Percentiles rank a stretch among this genome's conserved stretches.
phyloP scores from a whole-genome alignment of 2,797 vertebrate species.

The Enteromius anoplus region DNA sequence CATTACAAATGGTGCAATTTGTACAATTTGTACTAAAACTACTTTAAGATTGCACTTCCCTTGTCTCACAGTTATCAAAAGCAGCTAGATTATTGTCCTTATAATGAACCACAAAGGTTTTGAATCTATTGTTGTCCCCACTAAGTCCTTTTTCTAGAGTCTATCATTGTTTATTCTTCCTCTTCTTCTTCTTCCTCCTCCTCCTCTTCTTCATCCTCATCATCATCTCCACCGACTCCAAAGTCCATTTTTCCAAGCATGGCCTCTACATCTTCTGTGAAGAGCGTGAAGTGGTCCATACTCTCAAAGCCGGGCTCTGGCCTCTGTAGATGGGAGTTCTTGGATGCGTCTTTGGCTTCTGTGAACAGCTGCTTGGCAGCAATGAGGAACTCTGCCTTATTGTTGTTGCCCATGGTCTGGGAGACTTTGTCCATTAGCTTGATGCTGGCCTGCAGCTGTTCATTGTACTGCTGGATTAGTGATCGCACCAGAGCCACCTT shows the following conservation, averaged over 20 bases:
- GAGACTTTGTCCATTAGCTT: slow-evolving; percentile 82
- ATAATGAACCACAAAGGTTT: slow-evolving; percentile 16
- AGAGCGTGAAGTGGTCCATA: slow-evolving; percentile 85
- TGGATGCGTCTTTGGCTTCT: slow-evolving; percentile 75
- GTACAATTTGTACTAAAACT: slow-evolving; percentile 57
- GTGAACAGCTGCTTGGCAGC: slow-evolving; percentile 64
- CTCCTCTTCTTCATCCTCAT: slow-evolving; percentile 55
- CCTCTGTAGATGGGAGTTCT: slow-evolving; percentile 75
- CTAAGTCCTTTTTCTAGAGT: slow-evolving; percentile 46
- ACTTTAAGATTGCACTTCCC: slow-evolving; percentile 63
- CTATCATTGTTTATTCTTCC: slow-evolving; percentile 43
- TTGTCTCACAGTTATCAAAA: slow-evolving; percentile 59
- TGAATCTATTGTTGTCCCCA: slow-evolving; percentile 22
- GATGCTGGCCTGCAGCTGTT: slow-evolving; percentile 79
- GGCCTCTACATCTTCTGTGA: slow-evolving; percentile 74
- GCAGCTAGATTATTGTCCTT: slow-evolving; percentile 46
- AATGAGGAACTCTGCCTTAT: slow-evolving; percentile 80
- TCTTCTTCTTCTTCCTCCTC: slow-evolving; percentile 58
- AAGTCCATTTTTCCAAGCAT: slow-evolving; percentile 80
- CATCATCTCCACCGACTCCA: slow-evolving; percentile 55
- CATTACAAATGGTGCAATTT: slow-evolving; percentile 65
- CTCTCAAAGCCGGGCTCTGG: slow-evolving; percentile 84
- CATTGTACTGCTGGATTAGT: slow-evolving; percentile 77
- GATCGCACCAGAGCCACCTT: slow-evolving; percentile 75
- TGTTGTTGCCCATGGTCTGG: slow-evolving; percentile 78